Conservation (phyloP, 2,888 invertebrate genomes). For the Leptopilina drosophilae region DNA sequence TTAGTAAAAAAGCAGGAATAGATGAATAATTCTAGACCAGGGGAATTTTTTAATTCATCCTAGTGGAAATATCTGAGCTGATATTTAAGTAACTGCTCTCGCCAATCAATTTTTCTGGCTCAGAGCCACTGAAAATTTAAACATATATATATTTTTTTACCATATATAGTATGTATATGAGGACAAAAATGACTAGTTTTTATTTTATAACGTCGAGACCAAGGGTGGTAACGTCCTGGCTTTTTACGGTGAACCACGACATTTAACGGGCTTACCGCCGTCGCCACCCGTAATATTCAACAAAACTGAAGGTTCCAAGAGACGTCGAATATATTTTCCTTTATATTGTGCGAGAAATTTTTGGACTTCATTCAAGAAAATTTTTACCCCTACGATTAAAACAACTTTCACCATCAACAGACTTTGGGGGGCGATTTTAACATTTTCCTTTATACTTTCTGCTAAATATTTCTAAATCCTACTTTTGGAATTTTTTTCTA, state of each 20-base stretch:
- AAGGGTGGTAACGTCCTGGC: conserved; percentile 65
- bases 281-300: conserved; percentile 66
- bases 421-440: too few relatives aligned
- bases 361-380: conserved; percentile 2
- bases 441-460: too few relatives aligned
- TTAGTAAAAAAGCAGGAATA: too few relatives aligned
- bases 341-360: not conserved
- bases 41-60: not conserved
- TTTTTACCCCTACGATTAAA: not conserved
- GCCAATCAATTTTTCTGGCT: conserved; percentile 32
- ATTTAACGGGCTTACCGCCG: conserved; percentile 73
- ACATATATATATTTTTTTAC: not conserved
- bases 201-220: conserved; percentile 67
- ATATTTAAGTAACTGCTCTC: conserved; percentile 19
- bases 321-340: conserved; percentile 24
- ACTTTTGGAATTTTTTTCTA: too few relatives aligned
- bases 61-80: conserved; percentile 7
- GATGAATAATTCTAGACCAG: not conserved
- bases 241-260: conserved; percentile 77
- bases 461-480: too few relatives aligned
- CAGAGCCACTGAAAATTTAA: not conserved
- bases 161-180: conserved; percentile 24
- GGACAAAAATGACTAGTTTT: conserved; percentile 64
- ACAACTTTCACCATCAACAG: too few relatives aligned
- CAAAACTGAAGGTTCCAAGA: conserved; percentile 51